Evolutionary conservation across 2,797 vertebrate species (phyloP).

Genomic region (Sciurus carolinensis): DNA sequence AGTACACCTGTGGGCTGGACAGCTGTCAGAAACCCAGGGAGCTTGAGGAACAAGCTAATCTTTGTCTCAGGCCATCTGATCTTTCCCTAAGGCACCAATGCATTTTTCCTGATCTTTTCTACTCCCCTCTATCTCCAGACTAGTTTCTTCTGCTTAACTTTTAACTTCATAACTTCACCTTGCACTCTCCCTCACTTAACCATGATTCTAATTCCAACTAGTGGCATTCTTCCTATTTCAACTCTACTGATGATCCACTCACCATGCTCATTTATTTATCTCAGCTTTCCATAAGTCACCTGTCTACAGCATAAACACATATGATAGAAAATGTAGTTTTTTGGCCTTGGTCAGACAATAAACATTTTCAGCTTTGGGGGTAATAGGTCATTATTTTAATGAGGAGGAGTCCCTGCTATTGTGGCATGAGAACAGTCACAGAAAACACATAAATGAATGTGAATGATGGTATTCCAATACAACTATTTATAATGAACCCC

Average conservation of each 20-base stretch:
- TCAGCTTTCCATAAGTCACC: not conserved
- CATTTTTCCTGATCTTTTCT: conserved; percentile 10
- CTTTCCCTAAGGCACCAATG: not conserved
- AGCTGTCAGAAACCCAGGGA: not conserved
- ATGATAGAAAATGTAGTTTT: not conserved
- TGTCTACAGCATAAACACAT: not conserved
- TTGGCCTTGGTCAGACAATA: not conserved
- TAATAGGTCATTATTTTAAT: not conserved
- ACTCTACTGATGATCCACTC: not conserved
- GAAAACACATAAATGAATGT: not conserved
- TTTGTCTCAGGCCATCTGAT: not conserved
- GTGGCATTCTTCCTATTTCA: not conserved
- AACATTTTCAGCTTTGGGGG: not conserved
- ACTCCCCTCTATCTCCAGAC: not conserved
- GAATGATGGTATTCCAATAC: not conserved
- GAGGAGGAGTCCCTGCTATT: not conserved
- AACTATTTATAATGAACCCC: not conserved
- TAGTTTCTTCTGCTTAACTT: not conserved
- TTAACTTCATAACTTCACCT: not conserved
- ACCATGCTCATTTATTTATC: not conserved
- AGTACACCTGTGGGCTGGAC: no score
- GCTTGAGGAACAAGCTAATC: not conserved
- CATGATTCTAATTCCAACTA: not conserved
- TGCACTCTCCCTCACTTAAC: not conserved
- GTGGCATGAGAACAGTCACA: not conserved